Base-by-base conservation (phyloP, 2,113 vertebrate genomes). In the Peromyscus californicus region DNA sequence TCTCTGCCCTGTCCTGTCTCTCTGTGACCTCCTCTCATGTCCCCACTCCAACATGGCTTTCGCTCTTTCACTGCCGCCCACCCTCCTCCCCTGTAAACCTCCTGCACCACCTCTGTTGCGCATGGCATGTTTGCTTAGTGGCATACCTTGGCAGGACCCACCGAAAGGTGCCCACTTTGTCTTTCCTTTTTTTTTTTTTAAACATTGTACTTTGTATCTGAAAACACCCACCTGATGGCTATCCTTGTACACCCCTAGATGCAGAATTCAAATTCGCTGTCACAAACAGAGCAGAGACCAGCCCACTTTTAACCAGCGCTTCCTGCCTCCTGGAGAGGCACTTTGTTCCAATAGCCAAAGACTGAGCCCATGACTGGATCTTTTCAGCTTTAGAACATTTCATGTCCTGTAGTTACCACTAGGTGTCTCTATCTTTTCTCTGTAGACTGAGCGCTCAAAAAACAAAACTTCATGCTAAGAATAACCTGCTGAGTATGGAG, bases 361-460 rank as follows among this genome's bases (percentile, higher is more conserved):
- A 8, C 65, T 45, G 45, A 78, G 29, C 57, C 16, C 7, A 33
- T 1, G 4, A 2, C 12, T 13, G 26, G 26, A 11, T 39, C 33
- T 59, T 93, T 72, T 72, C 5, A 5, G 31, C 63, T 74, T 42
- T 12, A 4, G 45, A 39, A 54, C 3, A 45, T 48, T 65, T 54
- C 45, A 3, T 67, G 29, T 67, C 89, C 63, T 75, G 3, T 11
- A n/a, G 69, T 17, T 29, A 12, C 92, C 97, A 93, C 95, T 90
- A 88, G 97, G 26, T 92, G 92, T 59, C 97, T 91, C 94, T 82
- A 61, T 69, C 91, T 87, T 39, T 1, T 7, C 63, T 54, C 51
- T 69, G 0, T 39, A 92, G 61, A 16, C 59, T 19, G 31, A 36
- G 26, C 39, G 21, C 69, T 70, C 63, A 78, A 31, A 31, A 45